Percentiles rank a stretch among this genome's conserved stretches.
phyloP scores from a whole-genome alignment of 2,113 vertebrate species.

The Antechinus stuartii region DNA sequence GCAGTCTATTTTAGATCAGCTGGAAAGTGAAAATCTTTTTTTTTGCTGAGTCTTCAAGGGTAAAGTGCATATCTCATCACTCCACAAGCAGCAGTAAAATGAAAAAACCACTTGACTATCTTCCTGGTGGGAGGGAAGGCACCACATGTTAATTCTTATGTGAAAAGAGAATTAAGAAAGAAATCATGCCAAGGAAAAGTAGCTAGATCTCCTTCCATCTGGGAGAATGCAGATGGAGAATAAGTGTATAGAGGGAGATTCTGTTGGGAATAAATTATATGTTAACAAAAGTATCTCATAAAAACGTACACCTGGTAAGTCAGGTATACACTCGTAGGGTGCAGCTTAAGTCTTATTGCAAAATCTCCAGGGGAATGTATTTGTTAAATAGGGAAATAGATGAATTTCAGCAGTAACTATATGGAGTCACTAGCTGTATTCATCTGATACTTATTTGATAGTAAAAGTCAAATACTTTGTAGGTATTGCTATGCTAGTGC shows the following conservation, averaged over 20 bases:
- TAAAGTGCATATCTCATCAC: constrained; percentile 86
- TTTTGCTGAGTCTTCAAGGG: constrained; percentile 84
- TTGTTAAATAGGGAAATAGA: constrained; percentile 65
- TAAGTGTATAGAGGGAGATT: constrained; percentile 37
- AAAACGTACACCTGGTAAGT: constrained; percentile 61
- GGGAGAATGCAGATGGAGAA: constrained; percentile 54
- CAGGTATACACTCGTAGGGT: constrained; percentile 60
- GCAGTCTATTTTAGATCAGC: constrained; percentile 79
- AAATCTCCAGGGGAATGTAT: constrained; percentile 60
- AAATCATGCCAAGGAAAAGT: constrained; percentile 69
- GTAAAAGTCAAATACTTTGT: constrained; percentile 72
- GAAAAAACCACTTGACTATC: constrained; percentile 72
- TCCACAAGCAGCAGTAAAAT: constrained; percentile 79
- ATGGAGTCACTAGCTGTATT: constrained; percentile 64
- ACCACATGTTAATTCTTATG: constrained; percentile 81
- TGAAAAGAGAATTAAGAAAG: constrained; percentile 72
- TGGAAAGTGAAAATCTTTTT: constrained; percentile 82
- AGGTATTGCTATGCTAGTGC: constrained; percentile 50
- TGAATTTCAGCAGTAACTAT: constrained; percentile 67
- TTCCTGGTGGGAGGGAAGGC: constrained; percentile 77
- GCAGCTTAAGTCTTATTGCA: constrained; percentile 67
- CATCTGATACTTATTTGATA: constrained; percentile 61
- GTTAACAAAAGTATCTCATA: constrained; percentile 62
- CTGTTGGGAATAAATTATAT: constrained; percentile 19
- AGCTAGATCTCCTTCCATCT: constrained; percentile 70